Base-by-base conservation (phyloP, 37 sponge, comb jelly and placozoan species). In the Cladorhizidae sp. region DNA sequence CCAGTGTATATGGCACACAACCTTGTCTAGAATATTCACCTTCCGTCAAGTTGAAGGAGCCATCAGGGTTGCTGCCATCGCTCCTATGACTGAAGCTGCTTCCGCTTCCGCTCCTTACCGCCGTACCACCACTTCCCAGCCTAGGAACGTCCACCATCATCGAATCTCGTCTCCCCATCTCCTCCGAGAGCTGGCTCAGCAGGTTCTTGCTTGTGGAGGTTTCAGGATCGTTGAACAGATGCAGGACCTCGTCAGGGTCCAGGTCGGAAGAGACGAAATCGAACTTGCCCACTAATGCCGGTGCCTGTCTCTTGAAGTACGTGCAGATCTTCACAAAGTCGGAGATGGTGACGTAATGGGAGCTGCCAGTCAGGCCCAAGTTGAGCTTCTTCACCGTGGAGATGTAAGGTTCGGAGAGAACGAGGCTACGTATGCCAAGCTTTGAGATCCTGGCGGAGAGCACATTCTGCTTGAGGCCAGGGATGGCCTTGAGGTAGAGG, bases 401-500 rank as follows among this genome's bases (percentile, higher is more conserved):
- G 28, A 86, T 67, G 59, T 86, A 80, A 1, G 75, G 73, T 36
- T 86, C 87, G 18, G 87, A 23, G 0, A 86, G 69, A 1, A 76
- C 87, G 0, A 73, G 22, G 41, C 75, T 86, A 21, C 77, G 68
- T 25, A 80, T 70, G 15, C 79, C 80, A 14, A 80, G 73, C 45
- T 86, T 86, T 6, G 87, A 80, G 40, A 86, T 79, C 20, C 87
- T 63, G 11, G 80, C 80, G 6, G 87, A 86, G 57, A 86, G 80
- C 45, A 80, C 87, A 43, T 86, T 86, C 35, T 76, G 59, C 55
- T 79, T 86, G 11, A 86, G 80, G 8, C 75, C 75, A 12, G 87
- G 87, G 41, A 86, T 80, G 77, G 77, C 77, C 43, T 56, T 74
- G 31, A 64, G 41, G 68, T 86, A 86, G 74, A 86, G 51, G 68